A percentile compares a stretch with the other conserved stretches of the same genome.
Conservation (phyloP, 2,888 invertebrate genomes). For the Odiellus spinosus region DNA sequence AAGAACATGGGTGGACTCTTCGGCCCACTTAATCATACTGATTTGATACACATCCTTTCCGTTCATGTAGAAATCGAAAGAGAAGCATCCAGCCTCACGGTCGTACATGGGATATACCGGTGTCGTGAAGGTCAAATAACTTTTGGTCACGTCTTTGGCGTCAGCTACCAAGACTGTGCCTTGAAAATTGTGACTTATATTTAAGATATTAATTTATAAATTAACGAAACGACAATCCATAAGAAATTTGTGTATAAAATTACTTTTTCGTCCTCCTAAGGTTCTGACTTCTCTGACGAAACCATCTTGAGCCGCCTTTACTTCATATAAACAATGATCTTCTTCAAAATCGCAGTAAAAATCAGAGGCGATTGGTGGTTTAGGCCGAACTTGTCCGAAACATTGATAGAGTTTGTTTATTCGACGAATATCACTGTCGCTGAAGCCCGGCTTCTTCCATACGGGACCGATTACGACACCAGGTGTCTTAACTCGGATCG, state of each 20-base stretch:
- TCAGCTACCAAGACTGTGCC: no score
- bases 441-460: conserved; percentile 22
- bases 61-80: conserved; percentile 11
- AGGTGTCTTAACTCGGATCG: conserved; percentile 13
- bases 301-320: conserved; percentile 4
- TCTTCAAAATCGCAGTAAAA: conserved; percentile 13
- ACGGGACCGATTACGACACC: conserved; percentile 22
- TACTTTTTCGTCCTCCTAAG: conserved; percentile 11
- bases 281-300: conserved; percentile 6
- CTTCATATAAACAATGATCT: conserved; percentile 10
- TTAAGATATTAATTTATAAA: no score
- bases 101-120: conserved; percentile 9
- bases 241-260: no score
- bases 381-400: conserved; percentile 19
- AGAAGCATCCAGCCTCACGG: conserved; percentile 10
- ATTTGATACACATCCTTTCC: conserved; percentile 8
- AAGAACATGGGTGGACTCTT: conserved; percentile 5
- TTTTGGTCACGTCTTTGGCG: no score
- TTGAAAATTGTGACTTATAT: no score
- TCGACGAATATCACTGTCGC: conserved; percentile 25
- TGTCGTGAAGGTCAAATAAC: conserved; percentile 5
- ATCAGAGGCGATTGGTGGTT: conserved; percentile 13
- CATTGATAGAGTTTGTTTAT: conserved; percentile 28
- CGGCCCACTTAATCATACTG: conserved; percentile 7
- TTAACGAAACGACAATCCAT: no score